Evolutionary conservation across 2,888 invertebrate species (phyloP).

Genomic region (Brachylomia viminalis): DNA sequence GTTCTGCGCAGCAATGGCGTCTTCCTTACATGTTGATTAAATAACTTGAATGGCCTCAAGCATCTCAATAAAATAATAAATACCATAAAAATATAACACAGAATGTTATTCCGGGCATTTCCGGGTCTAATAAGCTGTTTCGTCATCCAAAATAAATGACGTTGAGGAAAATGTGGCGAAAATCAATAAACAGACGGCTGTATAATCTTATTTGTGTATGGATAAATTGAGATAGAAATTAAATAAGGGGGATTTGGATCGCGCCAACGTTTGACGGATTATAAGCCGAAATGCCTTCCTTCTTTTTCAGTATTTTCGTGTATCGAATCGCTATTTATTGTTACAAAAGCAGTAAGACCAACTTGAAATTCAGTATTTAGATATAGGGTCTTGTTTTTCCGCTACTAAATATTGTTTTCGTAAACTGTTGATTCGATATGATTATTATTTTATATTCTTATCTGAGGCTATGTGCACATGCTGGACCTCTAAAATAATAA

Average conservation of each 20-base stretch:
- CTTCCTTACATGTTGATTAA: constrained; percentile 8
- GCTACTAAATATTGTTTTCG: not conserved
- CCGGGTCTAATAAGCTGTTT: constrained; percentile 30
- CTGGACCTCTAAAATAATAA: constrained; percentile 12
- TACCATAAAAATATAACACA: constrained; percentile 13
- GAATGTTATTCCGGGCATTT: constrained; percentile 27
- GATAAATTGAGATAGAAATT: constrained; percentile 53
- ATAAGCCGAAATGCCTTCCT: constrained; percentile 28
- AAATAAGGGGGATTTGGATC: constrained; percentile 49
- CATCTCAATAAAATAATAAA: constrained; percentile 23
- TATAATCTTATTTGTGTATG: constrained; percentile 49
- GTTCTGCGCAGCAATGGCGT: constrained; percentile 1
- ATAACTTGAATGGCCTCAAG: constrained; percentile 23
- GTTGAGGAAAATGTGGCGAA: constrained; percentile 39
- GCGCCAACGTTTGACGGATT: constrained; percentile 45
- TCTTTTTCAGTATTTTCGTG: constrained; percentile 8
- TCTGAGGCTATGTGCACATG: not conserved
- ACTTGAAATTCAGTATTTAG: constrained; percentile 2
- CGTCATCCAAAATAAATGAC: constrained; percentile 38
- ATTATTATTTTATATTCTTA: not conserved
- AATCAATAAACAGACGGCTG: constrained; percentile 49
- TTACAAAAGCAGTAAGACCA: not conserved
- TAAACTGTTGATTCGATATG: not conserved
- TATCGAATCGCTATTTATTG: constrained; percentile 11
- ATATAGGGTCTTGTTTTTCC: not conserved